Evolutionary conservation across 2,113 vertebrate genomes (phyloP).

Genomic region (Eurypyga helias): DNA sequence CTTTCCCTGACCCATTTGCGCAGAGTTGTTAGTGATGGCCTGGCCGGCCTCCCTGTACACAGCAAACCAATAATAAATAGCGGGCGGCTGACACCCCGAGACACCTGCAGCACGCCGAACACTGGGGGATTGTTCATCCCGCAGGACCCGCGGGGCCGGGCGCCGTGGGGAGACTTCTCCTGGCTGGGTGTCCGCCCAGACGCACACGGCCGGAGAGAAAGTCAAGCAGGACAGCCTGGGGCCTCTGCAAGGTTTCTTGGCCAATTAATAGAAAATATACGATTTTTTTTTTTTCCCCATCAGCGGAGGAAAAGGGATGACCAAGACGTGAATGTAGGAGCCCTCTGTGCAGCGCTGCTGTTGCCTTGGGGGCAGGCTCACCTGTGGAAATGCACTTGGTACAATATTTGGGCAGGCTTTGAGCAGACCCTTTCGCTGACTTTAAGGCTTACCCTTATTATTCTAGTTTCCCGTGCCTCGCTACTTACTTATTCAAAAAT

Average conservation of each 20-base stretch:
- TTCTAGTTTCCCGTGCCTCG: conserved; percentile 18
- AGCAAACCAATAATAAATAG: conserved; percentile 85
- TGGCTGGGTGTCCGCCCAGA: background rate
- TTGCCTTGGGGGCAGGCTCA: background rate
- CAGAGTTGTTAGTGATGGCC: conserved; percentile 83
- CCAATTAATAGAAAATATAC: background rate
- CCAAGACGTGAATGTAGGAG: background rate
- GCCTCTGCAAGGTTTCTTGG: background rate
- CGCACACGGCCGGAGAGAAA: accelerated
- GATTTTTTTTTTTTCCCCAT: accelerated
- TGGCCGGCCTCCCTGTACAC: conserved; percentile 78
- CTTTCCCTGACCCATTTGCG: conserved; percentile 86
- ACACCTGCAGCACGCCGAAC: conserved; percentile 85
- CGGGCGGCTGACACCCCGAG: conserved; percentile 79
- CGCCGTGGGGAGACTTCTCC: background rate
- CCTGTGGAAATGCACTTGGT: background rate
- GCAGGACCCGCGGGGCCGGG: background rate
- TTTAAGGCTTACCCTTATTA: conserved; percentile 10
- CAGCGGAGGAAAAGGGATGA: background rate
- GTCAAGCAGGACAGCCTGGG: background rate
- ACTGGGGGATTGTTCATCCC: conserved; percentile 82
- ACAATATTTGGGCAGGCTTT: background rate
- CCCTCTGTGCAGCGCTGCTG: background rate
- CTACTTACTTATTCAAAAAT: conserved; percentile 59
- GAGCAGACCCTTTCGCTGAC: background rate